These are phyloP conservation scores for Lepus europaeus DNA, from an alignment of 2,113 vertebrate genomes.

Conservation along the genomic window DNA sequence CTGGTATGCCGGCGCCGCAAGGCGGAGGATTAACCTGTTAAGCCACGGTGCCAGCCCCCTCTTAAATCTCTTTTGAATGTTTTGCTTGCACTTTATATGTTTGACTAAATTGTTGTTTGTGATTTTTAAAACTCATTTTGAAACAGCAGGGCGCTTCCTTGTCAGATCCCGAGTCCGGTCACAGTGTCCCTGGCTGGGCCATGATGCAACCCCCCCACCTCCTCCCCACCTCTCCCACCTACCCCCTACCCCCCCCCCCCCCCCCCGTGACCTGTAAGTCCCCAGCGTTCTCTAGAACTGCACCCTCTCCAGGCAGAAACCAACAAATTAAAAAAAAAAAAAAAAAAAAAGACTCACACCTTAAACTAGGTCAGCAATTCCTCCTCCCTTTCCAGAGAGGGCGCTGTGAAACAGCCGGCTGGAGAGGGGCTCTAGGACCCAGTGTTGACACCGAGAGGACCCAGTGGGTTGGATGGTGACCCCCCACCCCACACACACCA, in stretches of 20 bases:
- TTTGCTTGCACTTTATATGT: neutral
- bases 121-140: constrained; percentile 57
- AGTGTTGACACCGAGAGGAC: accelerated
- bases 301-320: neutral
- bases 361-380: neutral
- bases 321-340: neutral
- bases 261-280: too few species aligned
- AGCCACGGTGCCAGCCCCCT: too few species aligned
- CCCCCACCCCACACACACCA: neutral
- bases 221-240: too few species aligned
- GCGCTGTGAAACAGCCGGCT: neutral
- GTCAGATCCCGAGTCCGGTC: neutral
- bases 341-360: neutral
- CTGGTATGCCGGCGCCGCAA: too few species aligned
- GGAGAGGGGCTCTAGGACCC: neutral
- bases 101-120: neutral
- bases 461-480: neutral
- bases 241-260: neutral
- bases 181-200: neutral
- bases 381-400: neutral
- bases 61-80: too few species aligned
- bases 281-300: neutral
- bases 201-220: neutral
- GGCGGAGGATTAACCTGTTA: too few species aligned
- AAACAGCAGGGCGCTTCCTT: constrained; percentile 3